Evolutionary conservation across 2,797 vertebrate species (phyloP), one percentile per base, ranked within the genome.

Genomic region (Gastrophryne carolinensis): DNA sequence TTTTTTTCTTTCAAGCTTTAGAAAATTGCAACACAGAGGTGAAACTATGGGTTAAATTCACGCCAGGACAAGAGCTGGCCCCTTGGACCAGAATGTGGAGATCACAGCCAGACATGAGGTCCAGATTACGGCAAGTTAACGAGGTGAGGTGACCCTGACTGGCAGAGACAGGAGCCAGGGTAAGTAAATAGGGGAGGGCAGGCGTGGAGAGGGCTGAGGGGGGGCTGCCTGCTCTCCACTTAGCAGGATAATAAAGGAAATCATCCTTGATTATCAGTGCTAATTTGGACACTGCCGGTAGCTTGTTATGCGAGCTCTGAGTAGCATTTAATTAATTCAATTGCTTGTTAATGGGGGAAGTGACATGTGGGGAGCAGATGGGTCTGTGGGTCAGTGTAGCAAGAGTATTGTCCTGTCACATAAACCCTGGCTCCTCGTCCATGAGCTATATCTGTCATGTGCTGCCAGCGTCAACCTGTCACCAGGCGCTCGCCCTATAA

Each of bases 281-380:
- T 93, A 92, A 93, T 92, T 92, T 93, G 91, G 91, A 92, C 90
- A 91, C 91, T 92, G 91, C 90, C 90, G 89, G 91, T 92, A 92
- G 91, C 91, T 93, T 91, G 91, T 93, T 93, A 92, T 91, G 89
- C 85, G 89, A 91, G 91, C 91, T 92, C 90, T 91, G 90, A 92
- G 90, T 90, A 92, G 91, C 90, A 91, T 93, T 92, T 93, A 92
- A 92, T 93, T 93, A 93, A 93, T 93, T 93, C 91, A 93, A 93
- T 93, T 91, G 91, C 91, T 91, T 92, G 90, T 93, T 93, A 93
- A 93, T 93, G 91, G 91, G 89, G 88, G 90, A 91, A 92, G 90
- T 91, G 91, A 90, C 91, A 92, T 92, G 91, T 92, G 91, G 89
- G 91, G 90, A 92, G 90, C 91, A 92, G 92, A 93, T 92, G 92